Evolutionary conservation across 1,140 invertebrate species (phyloP).

Genomic region (Drosophila sulfurigaster): DNA sequence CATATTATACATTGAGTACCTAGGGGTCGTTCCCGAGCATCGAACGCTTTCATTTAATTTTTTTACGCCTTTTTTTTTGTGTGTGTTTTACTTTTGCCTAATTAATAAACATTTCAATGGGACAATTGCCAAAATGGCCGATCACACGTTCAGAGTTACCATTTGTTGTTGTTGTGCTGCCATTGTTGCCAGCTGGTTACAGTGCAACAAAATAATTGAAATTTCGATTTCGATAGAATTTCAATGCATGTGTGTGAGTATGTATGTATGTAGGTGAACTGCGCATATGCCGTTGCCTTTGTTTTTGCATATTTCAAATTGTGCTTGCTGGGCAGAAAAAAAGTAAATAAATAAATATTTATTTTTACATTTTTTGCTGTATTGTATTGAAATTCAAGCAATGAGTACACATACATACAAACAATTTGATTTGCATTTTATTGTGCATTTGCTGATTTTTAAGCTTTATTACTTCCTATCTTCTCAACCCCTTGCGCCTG

Average conservation of each 20-base stretch:
- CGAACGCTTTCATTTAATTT: constrained; percentile 14
- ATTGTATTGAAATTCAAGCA: constrained; percentile 66
- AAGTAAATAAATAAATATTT: constrained; percentile 20
- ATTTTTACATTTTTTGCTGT: constrained; percentile 38
- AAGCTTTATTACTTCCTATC: constrained; percentile 68
- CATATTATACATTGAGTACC: constrained; percentile 7
- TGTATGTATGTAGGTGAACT: constrained; percentile 21
- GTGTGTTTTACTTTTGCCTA: constrained; percentile 3
- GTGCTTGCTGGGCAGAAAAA: constrained; percentile 15
- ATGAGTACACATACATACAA: constrained; percentile 38
- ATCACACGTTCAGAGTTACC: neutral
- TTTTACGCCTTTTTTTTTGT: constrained; percentile 1
- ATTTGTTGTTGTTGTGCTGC: neutral
- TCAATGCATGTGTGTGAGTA: neutral
- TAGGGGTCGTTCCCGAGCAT: constrained; percentile 15
- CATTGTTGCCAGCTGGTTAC: constrained; percentile 3
- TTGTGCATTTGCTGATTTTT: constrained; percentile 60
- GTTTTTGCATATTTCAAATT: constrained; percentile 32
- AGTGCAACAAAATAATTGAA: constrained; percentile 25
- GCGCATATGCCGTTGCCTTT: constrained; percentile 25
- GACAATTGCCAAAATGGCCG: constrained; percentile 37
- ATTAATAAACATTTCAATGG: constrained; percentile 18
- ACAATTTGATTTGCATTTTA: constrained; percentile 63
- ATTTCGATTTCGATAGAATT: constrained; percentile 52
- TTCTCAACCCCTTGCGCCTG: constrained; percentile 16